Percentiles rank a stretch among this genome's conserved stretches.
phyloP scores from a whole-genome alignment of 2,113 vertebrate species.

The Boleophthalmus pectinirostris region DNA sequence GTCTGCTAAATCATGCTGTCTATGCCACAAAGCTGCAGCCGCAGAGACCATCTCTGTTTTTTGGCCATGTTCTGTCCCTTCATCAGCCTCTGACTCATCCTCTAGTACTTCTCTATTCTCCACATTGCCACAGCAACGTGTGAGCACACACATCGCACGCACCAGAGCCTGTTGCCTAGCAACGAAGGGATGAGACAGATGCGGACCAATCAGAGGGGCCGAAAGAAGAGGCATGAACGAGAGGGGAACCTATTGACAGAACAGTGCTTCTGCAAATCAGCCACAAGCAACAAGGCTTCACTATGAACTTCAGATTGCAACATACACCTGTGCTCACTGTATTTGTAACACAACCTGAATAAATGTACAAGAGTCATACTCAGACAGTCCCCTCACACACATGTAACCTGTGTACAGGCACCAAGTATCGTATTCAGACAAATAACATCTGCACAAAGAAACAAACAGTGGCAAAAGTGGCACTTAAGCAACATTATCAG shows the following conservation, averaged over 20 bases:
- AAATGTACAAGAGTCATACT: background rate
- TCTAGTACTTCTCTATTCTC: slow-evolving; percentile 63
- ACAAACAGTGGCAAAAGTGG: slow-evolving; percentile 13
- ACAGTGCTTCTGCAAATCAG: slow-evolving; percentile 55
- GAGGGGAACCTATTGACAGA: slow-evolving; percentile 62
- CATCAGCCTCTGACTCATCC: slow-evolving; percentile 69
- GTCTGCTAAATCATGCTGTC: slow-evolving; percentile 72
- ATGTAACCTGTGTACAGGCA: background rate
- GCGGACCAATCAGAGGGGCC: slow-evolving; percentile 70
- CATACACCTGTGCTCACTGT: slow-evolving; percentile 12
- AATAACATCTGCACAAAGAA: slow-evolving; percentile 4
- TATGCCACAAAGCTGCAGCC: slow-evolving; percentile 68
- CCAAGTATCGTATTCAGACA: background rate
- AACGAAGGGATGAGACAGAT: slow-evolving; percentile 78
- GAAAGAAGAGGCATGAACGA: slow-evolving; percentile 53
- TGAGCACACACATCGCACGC: slow-evolving; percentile 48
- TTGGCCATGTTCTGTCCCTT: slow-evolving; percentile 52
- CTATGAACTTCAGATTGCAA: slow-evolving; percentile 52
- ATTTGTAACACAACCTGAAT: slow-evolving; percentile 14
- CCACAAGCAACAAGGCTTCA: slow-evolving; percentile 48
- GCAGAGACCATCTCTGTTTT: slow-evolving; percentile 60
- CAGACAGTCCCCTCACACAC: background rate
- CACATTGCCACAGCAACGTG: slow-evolving; percentile 67
- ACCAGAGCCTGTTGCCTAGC: slow-evolving; percentile 78
- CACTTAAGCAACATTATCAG: slow-evolving; percentile 28